A percentile compares a stretch with the other conserved stretches of the same genome.
These are phyloP conservation scores for Tinamus major DNA, from an alignment of 2,797 vertebrate species.

Conservation along the genomic window DNA sequence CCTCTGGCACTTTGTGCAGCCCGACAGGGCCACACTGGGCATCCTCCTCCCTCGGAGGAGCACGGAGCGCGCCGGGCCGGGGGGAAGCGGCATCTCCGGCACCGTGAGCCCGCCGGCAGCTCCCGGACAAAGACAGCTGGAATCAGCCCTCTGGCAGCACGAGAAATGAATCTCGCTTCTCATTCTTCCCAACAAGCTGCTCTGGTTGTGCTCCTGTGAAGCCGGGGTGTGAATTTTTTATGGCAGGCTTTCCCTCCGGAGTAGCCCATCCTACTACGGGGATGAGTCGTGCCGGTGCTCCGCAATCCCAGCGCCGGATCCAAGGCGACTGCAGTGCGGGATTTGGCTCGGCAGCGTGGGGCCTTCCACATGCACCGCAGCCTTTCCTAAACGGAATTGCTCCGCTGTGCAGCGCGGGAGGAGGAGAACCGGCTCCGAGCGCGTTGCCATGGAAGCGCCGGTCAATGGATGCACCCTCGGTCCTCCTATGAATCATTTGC, in stretches of 20 bases:
- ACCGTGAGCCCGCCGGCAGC: background rate
- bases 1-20: background rate
- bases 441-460: conserved; percentile 55
- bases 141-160: conserved; percentile 15
- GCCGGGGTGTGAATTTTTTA: conserved; percentile 56
- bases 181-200: conserved; percentile 29
- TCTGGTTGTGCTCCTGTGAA: conserved; percentile 16
- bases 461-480: conserved; percentile 60
- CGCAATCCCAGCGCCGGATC: background rate
- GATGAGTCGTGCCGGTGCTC: background rate
- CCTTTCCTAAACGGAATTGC: conserved; percentile 28
- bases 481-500: conserved; percentile 54
- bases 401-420: conserved; percentile 29
- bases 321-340: background rate
- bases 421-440: conserved; percentile 1
- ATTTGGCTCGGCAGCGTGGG: background rate
- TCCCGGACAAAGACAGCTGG: conserved; percentile 25
- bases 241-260: conserved; percentile 11
- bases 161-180: conserved; percentile 40
- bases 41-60: background rate
- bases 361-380: background rate
- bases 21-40: background rate
- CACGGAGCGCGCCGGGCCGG: background rate
- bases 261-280: background rate
- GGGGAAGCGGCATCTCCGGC: background rate